Percentiles rank a stretch among this genome's conserved stretches.
Evolutionary conservation across 2,888 invertebrate species (phyloP).

Genomic region (Argyresthia goedartella): DNA sequence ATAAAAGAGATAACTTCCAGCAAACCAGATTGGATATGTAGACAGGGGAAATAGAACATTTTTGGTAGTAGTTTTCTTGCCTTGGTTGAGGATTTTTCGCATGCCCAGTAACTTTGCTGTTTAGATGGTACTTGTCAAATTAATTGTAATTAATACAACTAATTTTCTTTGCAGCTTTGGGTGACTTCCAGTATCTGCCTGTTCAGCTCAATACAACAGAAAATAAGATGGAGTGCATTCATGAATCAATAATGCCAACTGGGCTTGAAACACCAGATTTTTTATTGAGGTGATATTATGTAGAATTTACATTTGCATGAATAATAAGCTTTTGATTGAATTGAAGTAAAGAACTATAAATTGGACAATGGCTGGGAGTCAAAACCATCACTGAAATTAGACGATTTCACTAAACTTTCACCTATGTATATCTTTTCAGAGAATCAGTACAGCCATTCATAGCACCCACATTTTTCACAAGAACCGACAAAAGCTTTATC

Average conservation of each 20-base stretch:
- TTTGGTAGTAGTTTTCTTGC: neutral
- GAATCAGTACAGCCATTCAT: slow-evolving; percentile 52
- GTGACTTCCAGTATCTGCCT: slow-evolving; percentile 94
- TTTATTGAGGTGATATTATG: slow-evolving; percentile 29
- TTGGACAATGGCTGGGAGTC: neutral
- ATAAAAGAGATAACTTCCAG: neutral
- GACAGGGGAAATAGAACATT: no score
- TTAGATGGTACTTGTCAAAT: neutral
- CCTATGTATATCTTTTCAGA: neutral
- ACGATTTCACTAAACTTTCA: neutral
- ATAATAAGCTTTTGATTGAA: neutral
- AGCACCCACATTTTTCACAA: slow-evolving; percentile 83
- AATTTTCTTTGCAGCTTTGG: slow-evolving; percentile 72
- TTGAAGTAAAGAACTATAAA: neutral
- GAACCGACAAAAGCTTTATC: slow-evolving; percentile 75
- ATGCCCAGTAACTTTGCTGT: neutral
- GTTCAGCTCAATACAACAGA: slow-evolving; percentile 53
- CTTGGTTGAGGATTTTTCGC: neutral
- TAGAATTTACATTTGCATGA: neutral
- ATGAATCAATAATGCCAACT: slow-evolving; percentile 74
- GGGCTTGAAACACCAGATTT: slow-evolving; percentile 39
- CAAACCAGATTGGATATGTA: no score
- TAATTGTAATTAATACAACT: slow-evolving; percentile 1
- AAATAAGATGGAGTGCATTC: slow-evolving; percentile 67
- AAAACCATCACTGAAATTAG: neutral